Evolutionary conservation across 2,113 vertebrate genomes (phyloP), one percentile per base, ranked within the genome.

Genomic region (Arizona elegans): DNA sequence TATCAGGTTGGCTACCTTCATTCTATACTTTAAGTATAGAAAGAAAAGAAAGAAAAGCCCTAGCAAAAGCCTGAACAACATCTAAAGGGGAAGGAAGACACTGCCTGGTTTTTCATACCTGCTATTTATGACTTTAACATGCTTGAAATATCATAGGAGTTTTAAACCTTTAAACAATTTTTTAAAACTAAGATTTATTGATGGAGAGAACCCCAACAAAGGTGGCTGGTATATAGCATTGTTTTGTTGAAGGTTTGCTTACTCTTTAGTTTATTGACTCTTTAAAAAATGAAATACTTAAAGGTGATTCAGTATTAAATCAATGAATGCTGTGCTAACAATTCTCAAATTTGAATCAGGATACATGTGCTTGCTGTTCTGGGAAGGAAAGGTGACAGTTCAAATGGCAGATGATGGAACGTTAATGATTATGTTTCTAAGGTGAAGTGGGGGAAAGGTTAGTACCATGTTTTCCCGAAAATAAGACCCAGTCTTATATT

Each of bases 221-320:
- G 2, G 93, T 95, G 89, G 91, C 88, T 93, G 88, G 54, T 87
- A 92, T 92, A 96, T 95, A 94, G 96, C 96, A 93, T 26, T 90
- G 86, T 65, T 95, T 94, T 94, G 2, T 92, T 95, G 90, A 91
- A 5, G 50, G 88, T 95, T 93, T 47, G 33, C 89, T 50, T 96
- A 95, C 94, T 89, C 93, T 85, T n/a, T 92, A 88, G 29, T 58
- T 96, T 95, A 94, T 92, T 92, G 92, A 92, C 91, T 55, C 90
- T 96, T 95, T 58, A 90, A 90, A 93, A 91, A 90, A 94, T 92
- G 93, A 96, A 96, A 96, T 95, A 96, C 95, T 94, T 97, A 90
- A 92, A 87, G 95, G 90, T 90, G 91, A 65, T 93, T 90, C 93
- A 91, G 96, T 95, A 94, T 95, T 81, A 91, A 93, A 55, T 92